Percentiles rank a stretch among this genome's conserved stretches.
Conservation (phyloP, 2,113 vertebrate species). For the Gracilinanus agilis region DNA sequence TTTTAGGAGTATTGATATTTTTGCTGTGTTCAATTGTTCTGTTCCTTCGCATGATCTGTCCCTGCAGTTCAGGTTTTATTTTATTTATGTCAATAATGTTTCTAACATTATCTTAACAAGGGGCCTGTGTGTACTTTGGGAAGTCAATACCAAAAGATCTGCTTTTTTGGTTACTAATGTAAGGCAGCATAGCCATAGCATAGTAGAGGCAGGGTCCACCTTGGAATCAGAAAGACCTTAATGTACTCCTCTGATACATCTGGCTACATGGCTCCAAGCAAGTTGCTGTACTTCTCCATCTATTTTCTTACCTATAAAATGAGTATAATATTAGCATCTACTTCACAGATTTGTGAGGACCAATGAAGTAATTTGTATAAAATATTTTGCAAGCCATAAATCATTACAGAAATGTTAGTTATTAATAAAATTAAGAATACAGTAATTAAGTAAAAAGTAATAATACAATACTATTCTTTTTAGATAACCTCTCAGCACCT, state of each 20-base stretch:
- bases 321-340: neutral
- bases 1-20: neutral
- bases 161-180: neutral
- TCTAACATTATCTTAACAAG: neutral
- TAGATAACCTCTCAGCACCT: neutral
- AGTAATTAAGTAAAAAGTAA: neutral
- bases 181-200: neutral
- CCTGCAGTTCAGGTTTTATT: neutral
- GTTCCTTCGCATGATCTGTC: neutral
- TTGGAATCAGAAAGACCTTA: neutral
- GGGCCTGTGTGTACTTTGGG: neutral
- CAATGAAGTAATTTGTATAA: neutral
- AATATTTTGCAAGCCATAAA: neutral
- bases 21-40: neutral
- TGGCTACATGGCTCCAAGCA: neutral
- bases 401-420: neutral
- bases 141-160: neutral
- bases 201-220: neutral
- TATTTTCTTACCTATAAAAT: neutral
- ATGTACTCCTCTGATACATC: neutral
- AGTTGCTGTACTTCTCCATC: neutral
- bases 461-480: neutral
- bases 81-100: neutral
- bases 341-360: neutral
- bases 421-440: neutral